Evolutionary conservation across 2,888 invertebrate species (phyloP).

Genomic region (Plebejus melissa): DNA sequence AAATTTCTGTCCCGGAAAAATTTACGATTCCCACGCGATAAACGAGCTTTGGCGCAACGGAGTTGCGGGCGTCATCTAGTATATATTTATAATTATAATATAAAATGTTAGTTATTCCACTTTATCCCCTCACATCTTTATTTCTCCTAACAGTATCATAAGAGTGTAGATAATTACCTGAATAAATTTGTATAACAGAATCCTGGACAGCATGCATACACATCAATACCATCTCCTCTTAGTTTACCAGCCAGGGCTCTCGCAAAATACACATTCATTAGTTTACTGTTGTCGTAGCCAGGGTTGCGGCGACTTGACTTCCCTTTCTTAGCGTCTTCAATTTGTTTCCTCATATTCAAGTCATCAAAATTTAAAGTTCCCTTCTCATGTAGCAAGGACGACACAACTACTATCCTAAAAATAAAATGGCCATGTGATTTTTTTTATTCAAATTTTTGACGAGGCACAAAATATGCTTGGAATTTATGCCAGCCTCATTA

Average conservation of each 20-base stretch:
- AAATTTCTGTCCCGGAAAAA: too few species aligned
- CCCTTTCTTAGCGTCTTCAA: conserved; percentile 56
- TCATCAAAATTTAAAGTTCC: conserved; percentile 84
- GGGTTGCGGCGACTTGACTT: conserved; percentile 68
- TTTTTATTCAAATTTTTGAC: too few species aligned
- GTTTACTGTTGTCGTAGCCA: conserved; percentile 87
- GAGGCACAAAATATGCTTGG: too few species aligned
- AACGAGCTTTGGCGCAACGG: too few species aligned
- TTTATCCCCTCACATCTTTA: too few species aligned
- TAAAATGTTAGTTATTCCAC: too few species aligned
- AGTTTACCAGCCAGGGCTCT: conserved; percentile 80
- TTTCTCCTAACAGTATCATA: too few species aligned
- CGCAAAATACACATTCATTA: conserved; percentile 87
- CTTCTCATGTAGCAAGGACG: conserved; percentile 84
- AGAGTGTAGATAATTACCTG: conserved; percentile 62
- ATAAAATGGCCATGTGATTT: neutral
- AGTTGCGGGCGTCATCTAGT: too few species aligned
- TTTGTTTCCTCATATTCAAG: conserved; percentile 79
- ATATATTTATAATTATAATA: too few species aligned
- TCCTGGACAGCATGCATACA: conserved; percentile 87
- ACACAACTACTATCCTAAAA: conserved; percentile 83
- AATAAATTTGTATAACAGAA: conserved; percentile 89
- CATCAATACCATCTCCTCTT: conserved; percentile 78
- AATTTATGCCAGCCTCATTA: too few species aligned
- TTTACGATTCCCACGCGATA: too few species aligned